These are phyloP conservation scores for Eumeta japonica DNA, from an alignment of 1,140 invertebrate species.

Conservation along the genomic window DNA sequence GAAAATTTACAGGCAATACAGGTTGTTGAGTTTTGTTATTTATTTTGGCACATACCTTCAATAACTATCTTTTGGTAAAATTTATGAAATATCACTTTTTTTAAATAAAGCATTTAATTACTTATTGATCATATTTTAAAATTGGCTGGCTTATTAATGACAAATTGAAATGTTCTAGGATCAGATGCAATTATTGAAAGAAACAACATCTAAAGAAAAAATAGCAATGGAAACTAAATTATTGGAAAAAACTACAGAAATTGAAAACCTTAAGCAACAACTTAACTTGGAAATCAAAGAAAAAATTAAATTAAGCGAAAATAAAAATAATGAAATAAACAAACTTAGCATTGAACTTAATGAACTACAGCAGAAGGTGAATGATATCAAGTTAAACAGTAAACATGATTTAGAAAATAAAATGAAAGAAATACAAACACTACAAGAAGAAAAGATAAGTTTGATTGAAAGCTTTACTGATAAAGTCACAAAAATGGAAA, in stretches of 20 bases:
- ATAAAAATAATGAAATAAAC: constrained; percentile 24
- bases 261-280: constrained; percentile 30
- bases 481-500: constrained; percentile 32
- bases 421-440: constrained; percentile 34
- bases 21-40: neutral
- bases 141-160: no score
- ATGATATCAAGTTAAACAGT: constrained; percentile 26
- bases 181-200: neutral
- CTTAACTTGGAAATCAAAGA: constrained; percentile 35
- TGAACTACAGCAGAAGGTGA: constrained; percentile 35
- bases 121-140: no score
- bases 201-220: neutral
- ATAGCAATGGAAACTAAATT: neutral
- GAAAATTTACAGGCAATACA: neutral
- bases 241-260: constrained; percentile 10
- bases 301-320: constrained; percentile 26
- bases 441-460: constrained; percentile 40
- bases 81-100: no score
- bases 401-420: constrained; percentile 29
- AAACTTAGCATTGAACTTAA: constrained; percentile 37
- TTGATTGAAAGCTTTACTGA: constrained; percentile 30
- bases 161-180: constrained; percentile 1
- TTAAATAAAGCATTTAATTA: no score
- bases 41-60: no score
- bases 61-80: no score